Evolutionary conservation across 2,113 vertebrate genomes (phyloP).

Genomic region (Chamaetylas fuelleborni): DNA sequence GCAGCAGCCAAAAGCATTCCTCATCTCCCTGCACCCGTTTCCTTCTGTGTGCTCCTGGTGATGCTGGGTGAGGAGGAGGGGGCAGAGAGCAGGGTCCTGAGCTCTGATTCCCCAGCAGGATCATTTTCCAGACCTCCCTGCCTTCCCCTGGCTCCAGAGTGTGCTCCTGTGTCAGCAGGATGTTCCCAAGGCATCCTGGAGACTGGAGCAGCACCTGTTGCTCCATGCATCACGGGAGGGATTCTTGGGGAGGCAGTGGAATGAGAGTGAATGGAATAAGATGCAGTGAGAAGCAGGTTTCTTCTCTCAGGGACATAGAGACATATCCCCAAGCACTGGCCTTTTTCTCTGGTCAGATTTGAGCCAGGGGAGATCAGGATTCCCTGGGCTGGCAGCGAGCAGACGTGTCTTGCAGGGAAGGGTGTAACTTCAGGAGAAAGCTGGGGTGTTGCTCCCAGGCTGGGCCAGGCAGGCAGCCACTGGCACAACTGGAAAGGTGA

Average conservation of each 20-base stretch:
- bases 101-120: background rate
- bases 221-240: accelerated
- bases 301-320: background rate
- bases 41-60: accelerated
- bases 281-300: background rate
- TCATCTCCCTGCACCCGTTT: accelerated
- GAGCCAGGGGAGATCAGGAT: background rate
- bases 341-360: background rate
- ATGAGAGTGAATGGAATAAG: background rate
- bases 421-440: background rate
- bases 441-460: background rate
- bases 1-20: background rate
- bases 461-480: background rate
- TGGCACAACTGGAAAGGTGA: conserved; percentile 30
- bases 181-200: background rate
- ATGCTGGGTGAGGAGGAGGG: background rate
- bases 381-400: background rate
- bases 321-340: background rate
- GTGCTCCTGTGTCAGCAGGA: accelerated
- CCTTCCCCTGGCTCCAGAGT: background rate
- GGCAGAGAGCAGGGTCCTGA: background rate
- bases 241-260: background rate
- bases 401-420: background rate
- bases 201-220: accelerated
- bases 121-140: background rate